Base-by-base conservation (phyloP, 2,888 invertebrate genomes). In the Mechanitis mazaeus region DNA sequence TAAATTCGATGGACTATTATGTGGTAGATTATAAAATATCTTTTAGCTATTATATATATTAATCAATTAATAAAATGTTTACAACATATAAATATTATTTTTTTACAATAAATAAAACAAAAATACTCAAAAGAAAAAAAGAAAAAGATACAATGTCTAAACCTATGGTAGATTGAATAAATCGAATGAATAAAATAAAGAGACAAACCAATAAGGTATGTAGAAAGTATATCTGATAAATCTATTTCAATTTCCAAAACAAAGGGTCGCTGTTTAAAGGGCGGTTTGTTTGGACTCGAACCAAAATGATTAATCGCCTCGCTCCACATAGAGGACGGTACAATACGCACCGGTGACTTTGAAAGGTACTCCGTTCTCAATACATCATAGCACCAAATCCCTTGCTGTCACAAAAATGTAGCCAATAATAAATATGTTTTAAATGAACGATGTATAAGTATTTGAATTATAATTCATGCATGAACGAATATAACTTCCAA, bases 331-430 rank as follows among this genome's bases (percentile, higher is more conserved):
- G 63, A 68, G 69, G 71, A 67, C 74, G 72, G 75, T 73, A 73
- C 73, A 75, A 72, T 68, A 75, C 72, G 74, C 66, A 67, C 68
- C 71, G 68, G 64, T 72, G 70, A 65, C 72, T 73, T 72, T 70
- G 69, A 74, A 74, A 72, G 74, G 72, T 71, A 72, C 70, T 68
- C 64, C 69, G 66, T 65, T 63, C 69, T 50, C 71, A 68, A 69
- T 73, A 72, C 70, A 72, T 73, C 72, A 72, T 71, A 68, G 65
- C 67, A 66, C 67, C 68, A 66, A 63, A 59, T 66, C 66, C 68
- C 31, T 42, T 33, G 53, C 64, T 59, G 65, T 64, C 65, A 53
- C 45, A 64, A 63, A 63, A 65, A 65, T 65, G 42, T 56, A 59
- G 31, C 33, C 33, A 55, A 57, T 54, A 55, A 45, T 45, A 56